A percentile compares a stretch with the other conserved stretches of the same genome.
phyloP scores from a whole-genome alignment of 1,140 invertebrate species.

The Zaprionus gabonicus region DNA sequence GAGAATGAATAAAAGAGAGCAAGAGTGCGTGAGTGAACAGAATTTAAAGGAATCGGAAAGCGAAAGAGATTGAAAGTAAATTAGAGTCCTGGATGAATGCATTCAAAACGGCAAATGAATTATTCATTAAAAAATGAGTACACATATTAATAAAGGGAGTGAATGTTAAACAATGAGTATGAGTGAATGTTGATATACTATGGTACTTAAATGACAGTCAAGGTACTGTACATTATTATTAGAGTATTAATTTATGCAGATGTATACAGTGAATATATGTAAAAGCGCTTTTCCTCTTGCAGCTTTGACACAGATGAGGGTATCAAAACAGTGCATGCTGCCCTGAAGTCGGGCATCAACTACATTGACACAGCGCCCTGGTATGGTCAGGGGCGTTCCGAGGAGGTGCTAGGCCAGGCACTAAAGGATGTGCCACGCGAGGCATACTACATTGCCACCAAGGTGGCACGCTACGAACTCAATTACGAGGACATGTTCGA shows the following conservation, averaged over 20 bases:
- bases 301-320: conserved; percentile 86
- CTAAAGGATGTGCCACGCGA: conserved; percentile 91
- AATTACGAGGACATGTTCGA: conserved; percentile 93
- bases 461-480: conserved; percentile 93
- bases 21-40: not conserved
- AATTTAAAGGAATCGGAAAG: not conserved
- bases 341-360: conserved; percentile 94
- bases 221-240: no score
- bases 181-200: no score
- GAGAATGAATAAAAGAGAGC: not conserved
- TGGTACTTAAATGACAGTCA: no score
- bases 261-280: no score
- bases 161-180: no score
- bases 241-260: no score
- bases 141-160: no score
- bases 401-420: conserved; percentile 92
- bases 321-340: conserved; percentile 88
- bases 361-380: conserved; percentile 96
- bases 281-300: conserved; percentile 77
- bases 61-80: not conserved
- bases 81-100: no score
- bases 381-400: conserved; percentile 95
- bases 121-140: no score
- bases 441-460: conserved; percentile 95
- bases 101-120: no score